phyloP scores from a whole-genome alignment of 1,140 invertebrate species.

The Tetramorium parvispinum region DNA sequence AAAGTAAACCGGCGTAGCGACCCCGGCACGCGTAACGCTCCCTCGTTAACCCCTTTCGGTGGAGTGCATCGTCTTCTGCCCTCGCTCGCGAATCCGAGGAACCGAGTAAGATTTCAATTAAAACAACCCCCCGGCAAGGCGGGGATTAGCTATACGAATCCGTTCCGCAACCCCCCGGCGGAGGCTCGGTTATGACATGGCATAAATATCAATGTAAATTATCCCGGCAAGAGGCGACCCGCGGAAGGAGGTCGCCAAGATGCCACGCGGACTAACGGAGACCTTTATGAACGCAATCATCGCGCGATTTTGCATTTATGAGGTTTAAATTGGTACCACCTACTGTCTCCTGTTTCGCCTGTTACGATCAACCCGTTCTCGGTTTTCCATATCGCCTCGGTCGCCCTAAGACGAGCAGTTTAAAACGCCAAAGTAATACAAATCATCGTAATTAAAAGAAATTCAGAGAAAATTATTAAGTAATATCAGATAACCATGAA shows the following conservation, averaged over 20 bases:
- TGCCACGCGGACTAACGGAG: slow-evolving; percentile 69
- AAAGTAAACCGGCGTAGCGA: slow-evolving; percentile 41
- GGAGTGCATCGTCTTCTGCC: slow-evolving; percentile 68
- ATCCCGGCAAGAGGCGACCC: slow-evolving; percentile 73
- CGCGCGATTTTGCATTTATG: slow-evolving; percentile 83
- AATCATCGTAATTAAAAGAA: slow-evolving; percentile 6
- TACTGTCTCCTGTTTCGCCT: slow-evolving; percentile 44
- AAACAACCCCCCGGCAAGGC: slow-evolving; percentile 84
- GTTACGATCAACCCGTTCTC: slow-evolving; percentile 27
- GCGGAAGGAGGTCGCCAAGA: slow-evolving; percentile 74
- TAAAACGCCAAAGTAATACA: background rate
- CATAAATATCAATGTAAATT: slow-evolving; percentile 87
- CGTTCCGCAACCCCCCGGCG: slow-evolving; percentile 73
- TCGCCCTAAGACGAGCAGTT: background rate
- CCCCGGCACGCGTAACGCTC: slow-evolving; percentile 65
- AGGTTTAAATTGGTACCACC: slow-evolving; percentile 80
- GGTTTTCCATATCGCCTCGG: slow-evolving; percentile 10
- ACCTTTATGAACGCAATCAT: slow-evolving; percentile 84
- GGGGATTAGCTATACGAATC: slow-evolving; percentile 85
- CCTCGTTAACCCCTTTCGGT: slow-evolving; percentile 70
- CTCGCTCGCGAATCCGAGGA: slow-evolving; percentile 74
- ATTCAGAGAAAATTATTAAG: slow-evolving; percentile 1
- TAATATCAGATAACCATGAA: background rate
- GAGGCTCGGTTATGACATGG: slow-evolving; percentile 84
- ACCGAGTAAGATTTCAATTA: slow-evolving; percentile 86